Evolutionary conservation across 2,113 vertebrate genomes (phyloP).

Genomic region (Pica pica): DNA sequence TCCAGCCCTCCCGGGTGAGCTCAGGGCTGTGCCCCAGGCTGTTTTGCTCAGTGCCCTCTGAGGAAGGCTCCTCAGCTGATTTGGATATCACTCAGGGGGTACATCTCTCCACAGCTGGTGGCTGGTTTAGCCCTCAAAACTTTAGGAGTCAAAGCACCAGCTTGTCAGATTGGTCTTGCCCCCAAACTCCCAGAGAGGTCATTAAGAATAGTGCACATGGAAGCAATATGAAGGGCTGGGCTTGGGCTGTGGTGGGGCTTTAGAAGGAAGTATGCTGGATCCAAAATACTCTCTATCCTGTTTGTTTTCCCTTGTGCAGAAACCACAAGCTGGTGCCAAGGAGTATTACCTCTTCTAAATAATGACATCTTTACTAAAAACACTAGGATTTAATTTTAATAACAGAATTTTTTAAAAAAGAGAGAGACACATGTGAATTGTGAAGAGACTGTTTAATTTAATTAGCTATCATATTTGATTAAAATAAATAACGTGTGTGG

Average conservation of each 20-base stretch:
- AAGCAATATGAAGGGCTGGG: background rate
- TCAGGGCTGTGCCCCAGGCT: background rate
- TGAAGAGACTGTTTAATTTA: background rate
- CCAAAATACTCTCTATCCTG: background rate
- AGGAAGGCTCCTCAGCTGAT: background rate
- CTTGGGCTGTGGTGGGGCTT: background rate
- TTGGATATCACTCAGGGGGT: background rate
- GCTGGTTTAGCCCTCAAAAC: background rate
- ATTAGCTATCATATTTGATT: background rate
- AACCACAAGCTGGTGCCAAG: background rate
- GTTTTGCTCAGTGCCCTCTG: background rate
- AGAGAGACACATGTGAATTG: background rate
- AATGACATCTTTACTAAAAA: background rate
- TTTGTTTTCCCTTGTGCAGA: background rate
- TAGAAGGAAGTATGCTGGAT: background rate
- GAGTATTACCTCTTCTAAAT: background rate
- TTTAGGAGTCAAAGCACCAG: background rate
- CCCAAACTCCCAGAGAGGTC: background rate
- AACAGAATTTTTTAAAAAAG: background rate
- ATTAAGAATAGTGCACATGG: background rate
- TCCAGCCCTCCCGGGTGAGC: background rate
- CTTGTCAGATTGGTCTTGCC: background rate
- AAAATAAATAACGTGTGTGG: background rate
- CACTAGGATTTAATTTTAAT: background rate
- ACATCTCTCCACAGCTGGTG: background rate